These are phyloP conservation scores for Chaetorhynchus papuensis DNA, from an alignment of 2,113 vertebrate genomes.

Conservation along the genomic window DNA sequence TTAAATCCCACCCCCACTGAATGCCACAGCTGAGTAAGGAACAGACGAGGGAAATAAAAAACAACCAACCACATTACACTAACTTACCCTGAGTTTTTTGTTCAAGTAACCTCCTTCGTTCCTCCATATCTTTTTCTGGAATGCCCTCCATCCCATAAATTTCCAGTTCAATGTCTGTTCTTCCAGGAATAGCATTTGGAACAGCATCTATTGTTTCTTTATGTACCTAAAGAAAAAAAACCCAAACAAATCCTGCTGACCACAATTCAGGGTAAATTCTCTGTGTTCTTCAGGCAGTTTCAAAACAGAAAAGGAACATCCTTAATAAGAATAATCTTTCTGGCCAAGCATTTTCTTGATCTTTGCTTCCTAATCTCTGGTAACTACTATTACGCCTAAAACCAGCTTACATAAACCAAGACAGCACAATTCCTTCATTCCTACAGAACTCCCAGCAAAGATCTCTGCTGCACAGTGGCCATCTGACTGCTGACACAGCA, in stretches of 20 bases:
- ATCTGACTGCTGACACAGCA: background rate
- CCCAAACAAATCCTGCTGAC: background rate
- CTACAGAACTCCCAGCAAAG: background rate
- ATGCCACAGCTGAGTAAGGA: background rate
- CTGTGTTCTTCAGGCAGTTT: background rate
- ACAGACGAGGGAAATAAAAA: background rate
- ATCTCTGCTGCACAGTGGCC: background rate
- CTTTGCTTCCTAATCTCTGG: background rate
- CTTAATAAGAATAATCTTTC: background rate
- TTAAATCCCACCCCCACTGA: background rate
- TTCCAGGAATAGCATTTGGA: conserved; percentile 96
- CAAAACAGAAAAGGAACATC: background rate
- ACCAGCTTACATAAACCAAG: background rate
- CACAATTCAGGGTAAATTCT: background rate
- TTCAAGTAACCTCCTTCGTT: conserved; percentile 89
- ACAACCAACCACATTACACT: background rate
- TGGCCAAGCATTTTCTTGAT: background rate
- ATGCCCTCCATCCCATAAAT: conserved; percentile 99
- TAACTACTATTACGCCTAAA: background rate
- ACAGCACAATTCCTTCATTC: background rate
- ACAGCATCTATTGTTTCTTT: conserved; percentile 98
- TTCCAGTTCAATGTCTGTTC: conserved; percentile 96
- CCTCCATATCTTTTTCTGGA: conserved; percentile 98
- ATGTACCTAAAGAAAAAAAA: conserved; percentile 80
- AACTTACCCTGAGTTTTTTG: conserved; percentile 97